Evolutionary conservation across 2,888 invertebrate species (phyloP), one percentile per base, ranked within the genome.

Genomic region (Eulithis prunata): DNA sequence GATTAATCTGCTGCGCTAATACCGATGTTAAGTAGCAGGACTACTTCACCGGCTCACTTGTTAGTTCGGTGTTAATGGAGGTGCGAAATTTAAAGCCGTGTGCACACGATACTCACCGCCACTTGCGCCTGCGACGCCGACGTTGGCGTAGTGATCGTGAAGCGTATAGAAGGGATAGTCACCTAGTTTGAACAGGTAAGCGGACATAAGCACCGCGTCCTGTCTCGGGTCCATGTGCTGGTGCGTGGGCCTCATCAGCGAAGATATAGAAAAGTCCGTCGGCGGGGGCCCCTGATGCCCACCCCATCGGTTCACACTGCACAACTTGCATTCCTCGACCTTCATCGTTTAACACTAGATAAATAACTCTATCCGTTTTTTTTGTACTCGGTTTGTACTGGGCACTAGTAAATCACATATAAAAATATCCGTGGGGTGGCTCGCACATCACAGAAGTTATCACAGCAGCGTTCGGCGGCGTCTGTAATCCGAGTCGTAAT

Each of bases 351-450:
- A 67, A 68, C 74, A 69, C 74, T 74, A 72, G 69, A 79, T 79
- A 79, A 81, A 85, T 82, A 85, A 46, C 71, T 82, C 82, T 88
- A 79, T 89, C 90, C 91, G 89, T 87, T 91, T 92, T 91, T 92
- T 89, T 91, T 91, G 93, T 93, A 93, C 93, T 93, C 91, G 92
- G 91, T 91, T 91, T 92, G 93, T 93, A 93, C 93, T 89, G 88
- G 91, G 89, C 90, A 90, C 90, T 90, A 86, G 83, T 93, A 92
- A 92, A 93, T 93, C 90, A 93, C 92, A 92, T 92, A 91, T 86
- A 93, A 91, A 92, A 92, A 91, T 92, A 92, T 91, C 88, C 87
- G 83, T 85, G 85, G 85, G 85, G 85, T 88, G 83, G 85, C 81
- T 87, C 85, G 84, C 91, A 87, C 90, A 92, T 92, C 92, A 93